phyloP scores from a whole-genome alignment of 2,888 invertebrate species.

The Platerodrilus igneus region DNA sequence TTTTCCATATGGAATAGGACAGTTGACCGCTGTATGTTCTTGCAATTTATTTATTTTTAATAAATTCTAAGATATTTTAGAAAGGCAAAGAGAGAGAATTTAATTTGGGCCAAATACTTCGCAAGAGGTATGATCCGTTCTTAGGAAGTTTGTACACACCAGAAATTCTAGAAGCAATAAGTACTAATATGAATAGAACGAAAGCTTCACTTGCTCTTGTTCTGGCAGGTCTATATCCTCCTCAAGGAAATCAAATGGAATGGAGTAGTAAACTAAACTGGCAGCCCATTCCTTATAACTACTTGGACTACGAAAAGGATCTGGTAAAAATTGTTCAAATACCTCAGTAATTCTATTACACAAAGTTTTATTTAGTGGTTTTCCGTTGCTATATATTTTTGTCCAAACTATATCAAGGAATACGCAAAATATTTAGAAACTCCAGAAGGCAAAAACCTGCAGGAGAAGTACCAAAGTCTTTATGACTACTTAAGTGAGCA shows the following conservation, averaged over 20 bases:
- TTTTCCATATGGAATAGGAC: constrained; percentile 71
- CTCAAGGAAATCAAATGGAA: constrained; percentile 48
- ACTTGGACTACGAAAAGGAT: constrained; percentile 30
- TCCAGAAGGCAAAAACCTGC: background rate
- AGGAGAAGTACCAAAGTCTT: background rate
- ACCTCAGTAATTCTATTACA: too few species aligned
- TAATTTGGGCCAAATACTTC: constrained; percentile 57
- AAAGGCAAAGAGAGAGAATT: constrained; percentile 59
- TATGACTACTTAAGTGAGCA: constrained; percentile 8
- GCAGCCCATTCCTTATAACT: constrained; percentile 38
- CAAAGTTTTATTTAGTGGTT: constrained; percentile 6
- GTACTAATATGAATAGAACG: constrained; percentile 64
- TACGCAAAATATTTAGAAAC: constrained; percentile 2
- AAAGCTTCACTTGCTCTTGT: constrained; percentile 66
- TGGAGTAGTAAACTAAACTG: constrained; percentile 49
- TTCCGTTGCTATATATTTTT: background rate
- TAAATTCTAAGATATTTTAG: constrained; percentile 21
- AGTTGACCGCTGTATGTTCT: constrained; percentile 69
- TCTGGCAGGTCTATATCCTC: constrained; percentile 64
- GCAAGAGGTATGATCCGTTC: constrained; percentile 57
- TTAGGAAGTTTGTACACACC: constrained; percentile 55
- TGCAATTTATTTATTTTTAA: too few species aligned
- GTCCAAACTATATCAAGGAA: background rate
- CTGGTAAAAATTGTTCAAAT: too few species aligned
- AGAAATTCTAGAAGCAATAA: constrained; percentile 52